Evolutionary conservation across 2,888 invertebrate species (phyloP), one percentile per base, ranked within the genome.

Genomic region (Ptilodon capucinus): DNA sequence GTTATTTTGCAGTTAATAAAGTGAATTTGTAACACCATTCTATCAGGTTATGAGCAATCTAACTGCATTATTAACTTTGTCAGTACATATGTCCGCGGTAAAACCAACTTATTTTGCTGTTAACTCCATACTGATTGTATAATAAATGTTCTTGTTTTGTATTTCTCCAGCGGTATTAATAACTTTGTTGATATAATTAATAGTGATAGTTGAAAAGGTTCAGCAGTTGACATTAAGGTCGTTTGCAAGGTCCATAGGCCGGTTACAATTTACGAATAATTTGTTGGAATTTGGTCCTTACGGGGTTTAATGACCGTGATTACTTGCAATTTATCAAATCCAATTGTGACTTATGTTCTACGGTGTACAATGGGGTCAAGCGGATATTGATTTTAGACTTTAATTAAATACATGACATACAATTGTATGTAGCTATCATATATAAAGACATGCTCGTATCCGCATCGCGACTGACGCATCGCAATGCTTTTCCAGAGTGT

Each of bases 171-270:
- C 28, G 18, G 48, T 39, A 48, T 38, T 42, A 30, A 28, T 18
- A 57, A 48, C 13, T 46, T 61, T 40, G 54, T 56, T 28, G 3
- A 4, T 25, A 7, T 3, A 45, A 54, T 34, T 40, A 39, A 19
- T 47, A 56, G 79, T 74, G 78, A 82, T 75, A 81, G 80, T 81
- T 69, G 64, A 71, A 76, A 74, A 75, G 70, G 74, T 75, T 74
- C 66, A 60, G 57, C 51, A 46, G 57, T 64, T 73, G 74, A 71
- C 66, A 66, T 59, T 76, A 75, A 86, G 86, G 85, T 68, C 79
- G 76, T 64, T 60, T 13, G 66, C 81, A 82, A 84, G 84, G 81
- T 59, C 68, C 54, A 14, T 59, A 42, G 18, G 36, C 45, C 30
- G 38, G n/a, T 38, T 38, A n/a, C 49, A 51, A 50, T 54, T 46